These are phyloP conservation scores for Condylostylus longicornis DNA, from an alignment of 1,140 invertebrate genomes.

Conservation along the genomic window DNA sequence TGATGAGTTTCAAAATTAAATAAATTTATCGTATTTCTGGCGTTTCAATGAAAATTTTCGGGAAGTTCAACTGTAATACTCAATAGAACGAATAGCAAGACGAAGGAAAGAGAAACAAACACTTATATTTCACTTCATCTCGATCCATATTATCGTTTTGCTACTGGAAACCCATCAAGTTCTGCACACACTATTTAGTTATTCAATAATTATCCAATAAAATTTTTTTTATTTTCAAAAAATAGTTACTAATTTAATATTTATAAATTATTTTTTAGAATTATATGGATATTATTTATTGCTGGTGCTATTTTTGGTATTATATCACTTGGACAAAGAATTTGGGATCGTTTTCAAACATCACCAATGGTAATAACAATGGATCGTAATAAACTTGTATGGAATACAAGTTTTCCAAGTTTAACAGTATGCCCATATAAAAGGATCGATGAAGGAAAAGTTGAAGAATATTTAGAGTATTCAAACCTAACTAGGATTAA, in stretches of 20 bases:
- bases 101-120: too few species aligned
- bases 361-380: constrained; percentile 56
- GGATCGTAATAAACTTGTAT: constrained; percentile 51
- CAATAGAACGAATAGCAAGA: too few species aligned
- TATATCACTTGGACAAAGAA: constrained; percentile 38
- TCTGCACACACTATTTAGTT: background rate
- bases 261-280: constrained; percentile 11
- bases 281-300: constrained; percentile 35
- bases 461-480: constrained; percentile 35
- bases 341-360: constrained; percentile 46
- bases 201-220: background rate
- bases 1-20: too few species aligned
- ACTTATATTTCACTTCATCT: too few species aligned
- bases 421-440: constrained; percentile 38
- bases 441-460: constrained; percentile 35
- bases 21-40: too few species aligned
- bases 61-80: too few species aligned
- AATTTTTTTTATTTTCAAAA: constrained; percentile 15
- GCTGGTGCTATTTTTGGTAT: constrained; percentile 32
- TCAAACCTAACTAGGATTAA: background rate
- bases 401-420: constrained; percentile 53
- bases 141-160: too few species aligned
- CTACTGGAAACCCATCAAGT: too few species aligned
- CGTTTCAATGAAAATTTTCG: too few species aligned
- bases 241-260: background rate